Evolutionary conservation across 2,888 invertebrate genomes (phyloP).

Genomic region (Galerucella pusilla): DNA sequence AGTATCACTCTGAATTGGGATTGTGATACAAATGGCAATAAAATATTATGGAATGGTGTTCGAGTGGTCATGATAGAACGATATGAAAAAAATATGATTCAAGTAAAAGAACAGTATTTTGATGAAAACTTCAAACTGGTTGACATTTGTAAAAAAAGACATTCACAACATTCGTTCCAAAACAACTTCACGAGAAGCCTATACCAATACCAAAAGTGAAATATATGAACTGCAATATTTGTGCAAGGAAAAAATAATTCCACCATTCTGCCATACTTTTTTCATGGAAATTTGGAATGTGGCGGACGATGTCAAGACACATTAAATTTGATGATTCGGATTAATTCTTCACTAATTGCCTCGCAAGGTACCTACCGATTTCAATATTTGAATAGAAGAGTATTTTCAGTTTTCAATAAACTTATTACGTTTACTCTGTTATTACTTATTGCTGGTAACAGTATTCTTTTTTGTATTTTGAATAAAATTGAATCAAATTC

Average conservation of each 20-base stretch:
- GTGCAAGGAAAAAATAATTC: too few species aligned
- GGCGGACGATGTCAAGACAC: conserved; percentile 12
- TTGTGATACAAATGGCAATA: conserved; percentile 22
- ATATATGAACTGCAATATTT: too few species aligned
- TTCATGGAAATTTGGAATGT: conserved; percentile 17
- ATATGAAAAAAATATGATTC: conserved; percentile 17
- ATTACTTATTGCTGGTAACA: too few species aligned
- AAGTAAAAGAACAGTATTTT: conserved; percentile 15
- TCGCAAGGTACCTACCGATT: neutral
- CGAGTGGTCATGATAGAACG: conserved; percentile 18
- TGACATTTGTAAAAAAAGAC: conserved; percentile 13
- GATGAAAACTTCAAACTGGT: neutral
- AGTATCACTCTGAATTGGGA: conserved; percentile 19
- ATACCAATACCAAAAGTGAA: conserved; percentile 16
- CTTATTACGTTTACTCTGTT: too few species aligned
- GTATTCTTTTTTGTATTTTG: too few species aligned
- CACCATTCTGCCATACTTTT: conserved; percentile 20
- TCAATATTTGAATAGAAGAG: neutral
- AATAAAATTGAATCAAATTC: too few species aligned
- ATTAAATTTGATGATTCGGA: conserved; percentile 22
- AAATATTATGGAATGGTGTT: conserved; percentile 21
- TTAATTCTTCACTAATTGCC: conserved; percentile 11
- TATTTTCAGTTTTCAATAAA: too few species aligned
- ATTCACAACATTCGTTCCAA: conserved; percentile 16
- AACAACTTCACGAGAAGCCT: conserved; percentile 19